Base-by-base conservation (phyloP, 2,113 vertebrate genomes). In the Diadophis punctatus region DNA sequence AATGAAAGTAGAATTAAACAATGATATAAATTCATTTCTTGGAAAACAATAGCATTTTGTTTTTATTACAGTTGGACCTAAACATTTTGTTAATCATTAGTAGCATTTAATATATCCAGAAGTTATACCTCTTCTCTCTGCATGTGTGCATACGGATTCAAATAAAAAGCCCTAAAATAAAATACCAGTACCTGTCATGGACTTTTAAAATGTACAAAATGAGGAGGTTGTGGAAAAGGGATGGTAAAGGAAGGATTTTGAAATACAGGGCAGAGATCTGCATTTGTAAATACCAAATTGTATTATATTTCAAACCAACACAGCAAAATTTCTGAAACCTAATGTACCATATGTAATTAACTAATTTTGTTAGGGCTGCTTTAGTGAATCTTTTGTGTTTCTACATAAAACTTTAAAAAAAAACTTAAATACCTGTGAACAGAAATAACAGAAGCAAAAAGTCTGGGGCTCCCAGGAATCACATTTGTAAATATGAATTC, bases 401-500 rank as follows among this genome's bases (percentile, higher is more conserved):
- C 34, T 43, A 48, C 25, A 55, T 18, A 25, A 80, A 56, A 11
- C 49, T 51, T 55, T 0, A 56, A 27, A 34, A 89, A 95, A 91
- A 51, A 86, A 7, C 27, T 49, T 85, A 56, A 91, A 93, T 98
- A 99, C 99, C 99, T 99, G 98, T 99, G 99, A 20, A 99, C 99
- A 93, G 99, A 98, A 95, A 99, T 99, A 95, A 99, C 99, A n/a
- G 99, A 99, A 56, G 99, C 99, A 96, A 99, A 99, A 93, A 99
- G 98, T 80, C 99, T 97, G 52, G 99, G 99, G 96, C 99, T 99
- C 93, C 99, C 99, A 1, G 98, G 98, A 96, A 99, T 98, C 95
- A 99, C 98, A 96, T 99, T 99, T 86, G 99, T 99, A 97, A 99
- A 99, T 96, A 99, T 99, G 97, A 99, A 99, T 95, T 99, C 99